Base-by-base conservation (phyloP, 1,140 invertebrate genomes). In the Zeugodacus cucurbitae region DNA sequence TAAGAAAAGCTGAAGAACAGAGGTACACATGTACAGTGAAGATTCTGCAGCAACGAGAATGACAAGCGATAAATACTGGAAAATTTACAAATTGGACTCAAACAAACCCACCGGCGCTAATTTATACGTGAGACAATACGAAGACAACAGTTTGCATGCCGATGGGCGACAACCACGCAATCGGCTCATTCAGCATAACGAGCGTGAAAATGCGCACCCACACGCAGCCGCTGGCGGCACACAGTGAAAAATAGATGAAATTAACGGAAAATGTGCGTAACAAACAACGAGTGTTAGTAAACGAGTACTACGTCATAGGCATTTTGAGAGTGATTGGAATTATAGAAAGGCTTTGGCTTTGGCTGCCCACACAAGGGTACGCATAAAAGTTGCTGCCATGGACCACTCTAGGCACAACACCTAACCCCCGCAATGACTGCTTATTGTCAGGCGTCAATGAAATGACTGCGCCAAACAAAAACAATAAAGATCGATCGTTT, bases 121-220 rank as follows among this genome's bases (percentile, higher is more conserved):
- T 44, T 48, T 29, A 82, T 82, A n/a, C n/a, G 41, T 26, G 74
- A 26, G 5, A 74, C 22, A 44, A 32, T 41, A 32, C 22, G 37
- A 41, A 74, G 32, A n/a, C 10, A 20, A 6, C 17, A 41, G 37
- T 74, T 37, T 34, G 74, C 14, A 82, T 48, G 41, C 14, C 17
- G 41, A 74, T 74, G 67, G 67, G 41, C 67, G n/a, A 48, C n/a
- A n/a, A 54, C 41, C 74, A 82, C 74, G 74, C 74, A 82, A 48
- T 48, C 41, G 74, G 34, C 74, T 44, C 74, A 82, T 82, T 82
- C 41, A 5, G 22, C 7, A 37, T 26, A 48, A 82, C 34, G 74
- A 26, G 22, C 74, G 58, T 26, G 58, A 62, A n/a, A 29, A 6
- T 29, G 22, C 74, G 14, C 74, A 41, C 8, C n/a, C 41, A 48